Conservation (phyloP, 2,113 vertebrate species). For the Dascyllus trimaculatus region DNA sequence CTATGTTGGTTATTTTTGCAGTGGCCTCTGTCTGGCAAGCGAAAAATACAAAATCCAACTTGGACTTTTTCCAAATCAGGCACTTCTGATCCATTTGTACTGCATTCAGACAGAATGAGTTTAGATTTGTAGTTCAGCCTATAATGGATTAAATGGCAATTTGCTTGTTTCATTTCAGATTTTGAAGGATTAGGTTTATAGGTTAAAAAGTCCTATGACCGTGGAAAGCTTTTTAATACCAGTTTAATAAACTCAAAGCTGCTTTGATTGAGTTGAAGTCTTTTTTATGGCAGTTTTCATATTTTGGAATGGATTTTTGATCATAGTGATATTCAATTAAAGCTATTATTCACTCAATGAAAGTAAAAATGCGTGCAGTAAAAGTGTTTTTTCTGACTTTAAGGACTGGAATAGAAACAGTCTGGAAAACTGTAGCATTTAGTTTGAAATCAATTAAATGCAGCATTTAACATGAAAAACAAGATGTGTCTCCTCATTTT, state of each 20-base stretch:
- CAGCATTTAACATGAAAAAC: neutral
- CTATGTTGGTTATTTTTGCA: constrained; percentile 3
- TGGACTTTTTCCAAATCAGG: neutral
- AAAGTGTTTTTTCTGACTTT: neutral
- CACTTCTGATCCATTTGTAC: neutral
- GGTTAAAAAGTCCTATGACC: neutral
- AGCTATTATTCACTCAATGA: constrained; percentile 11
- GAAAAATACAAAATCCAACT: neutral
- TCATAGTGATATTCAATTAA: constrained; percentile 20
- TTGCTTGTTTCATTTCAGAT: too few relatives aligned
- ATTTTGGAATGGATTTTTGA: constrained; percentile 1
- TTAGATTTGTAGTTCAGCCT: neutral
- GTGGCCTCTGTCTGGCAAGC: constrained; percentile 5
- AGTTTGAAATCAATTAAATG: neutral
- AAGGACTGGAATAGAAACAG: neutral
- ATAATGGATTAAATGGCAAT: too few relatives aligned
- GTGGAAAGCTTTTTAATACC: constrained; percentile 9
- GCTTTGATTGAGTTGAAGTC: neutral
- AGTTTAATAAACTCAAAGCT: neutral
- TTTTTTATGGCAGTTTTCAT: constrained; percentile 1
- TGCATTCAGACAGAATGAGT: neutral
- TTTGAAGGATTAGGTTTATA: neutral
- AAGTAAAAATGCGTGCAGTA: neutral
- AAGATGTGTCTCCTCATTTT: neutral
- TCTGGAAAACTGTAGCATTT: too few relatives aligned